A percentile compares a stretch with the other conserved stretches of the same genome.
Conservation (phyloP, 2,797 vertebrate genomes). For the Selene dorsalis region DNA sequence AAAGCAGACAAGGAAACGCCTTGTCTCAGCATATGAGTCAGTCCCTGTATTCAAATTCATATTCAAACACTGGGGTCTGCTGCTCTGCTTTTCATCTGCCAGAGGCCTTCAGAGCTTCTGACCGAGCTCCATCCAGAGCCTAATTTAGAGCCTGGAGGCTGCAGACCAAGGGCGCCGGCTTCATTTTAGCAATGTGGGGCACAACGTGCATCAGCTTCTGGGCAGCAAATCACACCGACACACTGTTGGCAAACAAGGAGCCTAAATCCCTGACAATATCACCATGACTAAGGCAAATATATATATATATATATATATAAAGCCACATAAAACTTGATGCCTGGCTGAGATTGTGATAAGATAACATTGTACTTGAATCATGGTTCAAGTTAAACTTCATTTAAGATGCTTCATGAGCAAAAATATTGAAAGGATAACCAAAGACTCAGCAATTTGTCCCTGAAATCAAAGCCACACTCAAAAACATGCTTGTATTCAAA, state of each 20-base stretch:
- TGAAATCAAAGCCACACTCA: neutral
- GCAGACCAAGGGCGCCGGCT: slow-evolving; percentile 32
- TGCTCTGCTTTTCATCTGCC: slow-evolving; percentile 6
- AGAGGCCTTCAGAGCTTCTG: slow-evolving; percentile 21
- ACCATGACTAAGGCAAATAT: neutral
- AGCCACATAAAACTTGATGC: neutral
- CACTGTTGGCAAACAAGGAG: slow-evolving; percentile 16
- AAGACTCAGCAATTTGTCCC: neutral
- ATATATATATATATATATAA: neutral
- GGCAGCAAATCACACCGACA: slow-evolving; percentile 51
- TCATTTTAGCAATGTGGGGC: slow-evolving; percentile 45
- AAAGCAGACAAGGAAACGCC: neutral
- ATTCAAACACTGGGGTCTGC: neutral
- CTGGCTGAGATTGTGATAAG: neutral
- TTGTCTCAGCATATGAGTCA: slow-evolving; percentile 1
- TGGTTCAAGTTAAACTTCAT: neutral
- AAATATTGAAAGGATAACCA: neutral
- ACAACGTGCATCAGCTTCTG: slow-evolving; percentile 25
- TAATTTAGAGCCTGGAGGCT: slow-evolving; percentile 50
- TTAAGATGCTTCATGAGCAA: neutral
- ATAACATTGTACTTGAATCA: neutral
- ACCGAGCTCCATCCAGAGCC: slow-evolving; percentile 12
- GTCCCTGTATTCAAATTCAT: neutral
- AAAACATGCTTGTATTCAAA: neutral
- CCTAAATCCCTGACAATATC: neutral